Base-by-base conservation (phyloP, 1,140 invertebrate genomes). In the Magallana ariakensis region DNA sequence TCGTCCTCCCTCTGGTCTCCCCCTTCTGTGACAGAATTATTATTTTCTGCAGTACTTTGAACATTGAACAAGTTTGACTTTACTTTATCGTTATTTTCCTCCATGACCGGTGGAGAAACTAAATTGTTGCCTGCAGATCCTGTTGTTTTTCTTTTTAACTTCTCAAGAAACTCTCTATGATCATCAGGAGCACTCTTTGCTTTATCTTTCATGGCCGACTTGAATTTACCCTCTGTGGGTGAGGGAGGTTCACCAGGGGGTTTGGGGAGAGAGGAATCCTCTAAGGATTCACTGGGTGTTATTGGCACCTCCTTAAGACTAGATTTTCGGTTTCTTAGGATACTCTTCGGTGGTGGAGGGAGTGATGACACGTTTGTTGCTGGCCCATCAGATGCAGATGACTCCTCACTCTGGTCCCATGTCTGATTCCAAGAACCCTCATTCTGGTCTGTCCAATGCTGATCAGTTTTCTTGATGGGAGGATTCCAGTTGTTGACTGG, bases 81-180 rank as follows among this genome's bases (percentile, higher is more conserved):
- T 19, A 11, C 82, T 58, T 16, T 60, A 33, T 60, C 26, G 16
- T n/a, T 10, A 84, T 26, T 62, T 19, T 85, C 86, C 46, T 86
- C 70, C 33, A 86, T 80, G 16, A 88, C 83, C n/a, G 87, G 82
- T 13, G 88, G 83, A 57, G 85, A 66, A 54, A 80, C 70, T 13
- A 85, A 53, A 66, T 87, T 84, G 16, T 84, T 66, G 22, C 60
- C 26, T 46, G 70, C 26, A 56, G 53, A 33, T 15, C 85, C 46
- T 66, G 89, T 83, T 22, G 92, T 92, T 85, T 92, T 92, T 57
- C 90, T 87, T 53, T 92, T 92, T 82, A 93, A 87, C 88, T 93
- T 93, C 26, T 92, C 90, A 16, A 88, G 87, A 66, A 92, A 92
- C 84, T 92, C 91, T 66, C 81, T 90, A 11, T 89, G 88, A 58